These are phyloP conservation scores for Oncorhynchus kisutch DNA, from an alignment of 2,113 vertebrate genomes.

Conservation along the genomic window DNA sequence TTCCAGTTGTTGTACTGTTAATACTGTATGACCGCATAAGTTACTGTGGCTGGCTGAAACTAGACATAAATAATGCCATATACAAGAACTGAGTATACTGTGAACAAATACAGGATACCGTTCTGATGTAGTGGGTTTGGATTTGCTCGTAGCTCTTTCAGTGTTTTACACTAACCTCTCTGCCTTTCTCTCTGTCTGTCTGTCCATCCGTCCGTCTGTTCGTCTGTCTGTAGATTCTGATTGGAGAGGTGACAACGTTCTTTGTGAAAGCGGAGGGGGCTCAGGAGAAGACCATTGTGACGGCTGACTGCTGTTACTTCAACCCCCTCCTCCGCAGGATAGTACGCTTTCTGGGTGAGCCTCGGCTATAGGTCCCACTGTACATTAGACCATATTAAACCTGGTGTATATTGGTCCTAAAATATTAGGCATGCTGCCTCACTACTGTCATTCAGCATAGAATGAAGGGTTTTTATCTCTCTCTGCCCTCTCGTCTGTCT, in stretches of 20 bases:
- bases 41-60: too few species aligned
- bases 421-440: too few species aligned
- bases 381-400: too few species aligned
- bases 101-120: too few species aligned
- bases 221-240: conserved; percentile 76
- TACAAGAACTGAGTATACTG: too few species aligned
- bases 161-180: neutral
- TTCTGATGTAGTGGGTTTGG: too few species aligned
- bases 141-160: neutral
- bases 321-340: conserved; percentile 86
- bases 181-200: neutral
- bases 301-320: conserved; percentile 89
- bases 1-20: too few species aligned
- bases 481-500: neutral
- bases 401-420: too few species aligned
- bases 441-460: too few species aligned
- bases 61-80: too few species aligned
- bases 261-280: conserved; percentile 76
- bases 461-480: too few species aligned
- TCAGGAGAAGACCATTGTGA: conserved; percentile 86
- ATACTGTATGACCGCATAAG: too few species aligned
- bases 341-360: conserved; percentile 86
- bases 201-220: neutral
- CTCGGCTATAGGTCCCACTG: neutral
- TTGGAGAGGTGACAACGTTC: conserved; percentile 83